Percentiles rank a stretch among this genome's conserved stretches.
Conservation (phyloP, 2,888 invertebrate species). For the Pristionchus entomophagus region DNA sequence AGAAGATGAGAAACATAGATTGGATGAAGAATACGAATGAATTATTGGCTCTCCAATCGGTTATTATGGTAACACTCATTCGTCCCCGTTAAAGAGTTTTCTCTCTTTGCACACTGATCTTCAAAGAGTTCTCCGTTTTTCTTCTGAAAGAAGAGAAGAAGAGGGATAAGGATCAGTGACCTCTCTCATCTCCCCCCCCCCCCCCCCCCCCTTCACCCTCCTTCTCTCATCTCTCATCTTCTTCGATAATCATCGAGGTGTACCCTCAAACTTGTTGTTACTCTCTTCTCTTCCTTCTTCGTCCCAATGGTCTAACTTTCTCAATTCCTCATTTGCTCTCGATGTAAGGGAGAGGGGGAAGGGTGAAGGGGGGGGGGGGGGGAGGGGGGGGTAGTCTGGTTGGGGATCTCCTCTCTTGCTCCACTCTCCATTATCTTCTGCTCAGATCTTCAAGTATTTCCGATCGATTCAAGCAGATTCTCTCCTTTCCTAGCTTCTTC, state of each 20-base stretch:
- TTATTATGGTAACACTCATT: too few relatives aligned
- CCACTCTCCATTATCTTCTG: neutral
- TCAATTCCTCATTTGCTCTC: neutral
- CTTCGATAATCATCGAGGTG: neutral
- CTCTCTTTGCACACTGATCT: neutral
- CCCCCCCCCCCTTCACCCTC: conserved; percentile 14
- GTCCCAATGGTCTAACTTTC: neutral
- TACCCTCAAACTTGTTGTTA: conserved; percentile 9
- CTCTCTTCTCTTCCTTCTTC: neutral
- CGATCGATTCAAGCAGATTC: neutral
- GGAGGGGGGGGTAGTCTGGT: neutral
- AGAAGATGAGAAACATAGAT: neutral
- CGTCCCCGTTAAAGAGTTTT: neutral
- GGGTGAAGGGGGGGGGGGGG: neutral
- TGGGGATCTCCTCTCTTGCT: conserved; percentile 34
- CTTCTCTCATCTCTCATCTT: conserved; percentile 24
- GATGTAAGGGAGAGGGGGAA: neutral
- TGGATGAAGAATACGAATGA: neutral
- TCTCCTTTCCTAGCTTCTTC: neutral
- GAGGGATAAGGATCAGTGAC: conserved; percentile 5
- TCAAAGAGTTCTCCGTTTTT: neutral
- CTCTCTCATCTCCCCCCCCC: conserved; percentile 13
- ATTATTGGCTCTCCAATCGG: too few relatives aligned
- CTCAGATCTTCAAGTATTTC: conserved; percentile 9
- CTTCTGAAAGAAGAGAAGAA: neutral